Evolutionary conservation across 1,140 invertebrate species (phyloP).

Genomic region (Microvelia longipes): DNA sequence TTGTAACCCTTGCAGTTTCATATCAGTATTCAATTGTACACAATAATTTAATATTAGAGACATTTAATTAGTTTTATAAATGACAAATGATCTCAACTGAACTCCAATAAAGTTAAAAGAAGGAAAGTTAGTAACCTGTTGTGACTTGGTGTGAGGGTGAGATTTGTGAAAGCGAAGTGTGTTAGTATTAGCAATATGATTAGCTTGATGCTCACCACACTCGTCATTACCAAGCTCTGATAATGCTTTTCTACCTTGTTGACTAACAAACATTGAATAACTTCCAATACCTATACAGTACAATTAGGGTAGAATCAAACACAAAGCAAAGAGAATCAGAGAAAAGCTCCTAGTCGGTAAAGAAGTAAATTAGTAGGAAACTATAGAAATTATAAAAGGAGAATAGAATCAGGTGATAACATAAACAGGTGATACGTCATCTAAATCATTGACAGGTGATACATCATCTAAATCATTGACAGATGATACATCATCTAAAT

Average conservation of each 20-base stretch:
- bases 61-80: too few species aligned
- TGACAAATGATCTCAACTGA: too few species aligned
- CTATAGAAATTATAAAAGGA: too few species aligned
- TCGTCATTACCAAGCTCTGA: constrained; percentile 19
- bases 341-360: not conserved
- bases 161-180: not conserved
- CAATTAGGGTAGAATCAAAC: constrained; percentile 1
- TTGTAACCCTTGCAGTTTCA: too few species aligned
- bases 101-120: not conserved
- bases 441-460: too few species aligned
- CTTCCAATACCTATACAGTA: constrained; percentile 14
- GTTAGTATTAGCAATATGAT: not conserved
- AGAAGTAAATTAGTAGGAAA: too few species aligned
- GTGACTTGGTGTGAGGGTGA: constrained; percentile 7
- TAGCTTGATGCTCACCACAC: constrained; percentile 2
- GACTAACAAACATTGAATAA: constrained; percentile 19
- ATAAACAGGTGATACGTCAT: too few species aligned
- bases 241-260: constrained; percentile 21
- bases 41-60: too few species aligned
- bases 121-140: constrained; percentile 1
- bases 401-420: too few species aligned
- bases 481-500: too few species aligned
- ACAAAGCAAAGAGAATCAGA: not conserved
- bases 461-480: too few species aligned
- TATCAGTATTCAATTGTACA: too few species aligned